Evolutionary conservation across 2,113 vertebrate genomes (phyloP), one percentile per base, ranked within the genome.

Genomic region (western clawed frog (Xenopus tropicalis)): DNA sequence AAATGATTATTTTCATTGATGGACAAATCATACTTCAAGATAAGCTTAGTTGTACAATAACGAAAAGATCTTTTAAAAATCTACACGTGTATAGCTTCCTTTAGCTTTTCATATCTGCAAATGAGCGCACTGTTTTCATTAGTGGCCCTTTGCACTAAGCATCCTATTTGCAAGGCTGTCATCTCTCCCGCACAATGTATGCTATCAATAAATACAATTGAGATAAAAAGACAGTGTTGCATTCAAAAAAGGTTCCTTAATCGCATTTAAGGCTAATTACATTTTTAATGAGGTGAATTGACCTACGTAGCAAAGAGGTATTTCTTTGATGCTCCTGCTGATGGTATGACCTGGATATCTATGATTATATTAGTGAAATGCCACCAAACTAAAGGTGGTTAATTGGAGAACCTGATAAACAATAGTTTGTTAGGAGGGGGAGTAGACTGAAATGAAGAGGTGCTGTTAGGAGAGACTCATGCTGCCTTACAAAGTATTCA

Each of bases 221-320:
- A 58, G 37, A 73, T 23, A 58, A 64, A 42, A 46, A 72, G 29
- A 13, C 44, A 46, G 19, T 73, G 0, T 13, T 12, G 22, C 25
- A 52, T 11, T 42, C 25, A n/a, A n/a, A n/a, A n/a, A n/a, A n/a
- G n/a, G n/a, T n/a, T 46, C 44, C 11, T 44, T 29, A 57, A 42
- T 59, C 52, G 48, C 16, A 23, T 20, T n/a, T 4, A 3, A 19
- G 52, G 54, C 51, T 66, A 73, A 65, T 66, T 58, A 46, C 19
- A 56, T 66, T 57, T 17, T 37, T 73, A 73, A 73, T 73, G 65
- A 46, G 63, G 52, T 25, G 51, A 62, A 66, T 9, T 66, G 54
- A 73, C 51, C 62, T 58, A 52, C 29, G 52, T 64, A 5, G 19
- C 23, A 37, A 3, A n/a, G 19, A 63, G 61, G 37, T 64, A 64